Conservation (phyloP, 1,140 invertebrate genomes). For the Philotrypesis tridentata region DNA sequence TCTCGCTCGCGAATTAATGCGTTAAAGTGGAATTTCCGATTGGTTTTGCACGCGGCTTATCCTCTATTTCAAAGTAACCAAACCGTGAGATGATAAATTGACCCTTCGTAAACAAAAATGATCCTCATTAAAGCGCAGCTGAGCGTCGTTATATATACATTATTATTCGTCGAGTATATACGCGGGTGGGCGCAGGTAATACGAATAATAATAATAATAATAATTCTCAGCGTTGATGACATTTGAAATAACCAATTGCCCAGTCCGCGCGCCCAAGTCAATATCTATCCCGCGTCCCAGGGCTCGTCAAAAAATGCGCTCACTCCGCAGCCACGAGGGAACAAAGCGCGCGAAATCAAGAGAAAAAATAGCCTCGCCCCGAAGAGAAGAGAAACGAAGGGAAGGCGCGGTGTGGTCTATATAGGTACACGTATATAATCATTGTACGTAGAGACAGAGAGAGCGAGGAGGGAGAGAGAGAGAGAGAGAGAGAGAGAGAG, state of each 20-base stretch:
- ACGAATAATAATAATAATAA: not conserved
- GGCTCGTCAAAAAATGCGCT: not conserved
- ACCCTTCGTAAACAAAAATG: slow-evolving; percentile 1
- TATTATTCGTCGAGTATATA: not conserved
- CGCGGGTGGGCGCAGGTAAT: too few relatives aligned
- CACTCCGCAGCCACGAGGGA: not conserved
- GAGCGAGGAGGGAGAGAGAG: too few relatives aligned
- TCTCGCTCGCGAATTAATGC: slow-evolving; percentile 6
- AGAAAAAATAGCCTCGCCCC: slow-evolving; percentile 1
- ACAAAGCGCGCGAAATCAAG: slow-evolving; percentile 14
- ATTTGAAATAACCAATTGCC: not conserved
- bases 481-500: too few relatives aligned
- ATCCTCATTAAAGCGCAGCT: not conserved
- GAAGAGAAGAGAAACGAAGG: not conserved
- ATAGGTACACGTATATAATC: not conserved
- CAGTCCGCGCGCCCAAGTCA: not conserved
- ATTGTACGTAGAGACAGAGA: not conserved
- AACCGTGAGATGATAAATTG: slow-evolving; percentile 1
- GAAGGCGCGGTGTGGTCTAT: not conserved
- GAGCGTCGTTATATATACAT: not conserved
- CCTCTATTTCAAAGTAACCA: slow-evolving; percentile 30
- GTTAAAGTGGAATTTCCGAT: slow-evolving; percentile 34
- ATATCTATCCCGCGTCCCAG: not conserved
- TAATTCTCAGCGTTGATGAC: not conserved
- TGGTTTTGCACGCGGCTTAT: slow-evolving; percentile 9